Evolutionary conservation across 2,888 invertebrate genomes (phyloP).

Genomic region (Polymixis lichenea): DNA sequence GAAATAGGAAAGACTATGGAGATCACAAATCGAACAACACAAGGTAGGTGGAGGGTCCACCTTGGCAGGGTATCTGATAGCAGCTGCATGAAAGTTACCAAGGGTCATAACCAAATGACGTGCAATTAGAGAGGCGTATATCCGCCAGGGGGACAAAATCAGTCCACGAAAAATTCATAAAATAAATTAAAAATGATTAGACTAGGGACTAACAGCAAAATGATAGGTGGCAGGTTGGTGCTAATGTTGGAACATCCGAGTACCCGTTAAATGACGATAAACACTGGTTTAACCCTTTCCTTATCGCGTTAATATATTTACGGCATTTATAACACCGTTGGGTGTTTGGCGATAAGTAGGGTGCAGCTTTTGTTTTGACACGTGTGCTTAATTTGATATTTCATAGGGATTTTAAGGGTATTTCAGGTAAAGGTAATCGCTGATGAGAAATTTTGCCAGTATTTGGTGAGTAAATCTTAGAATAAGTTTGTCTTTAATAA

Average conservation of each 20-base stretch:
- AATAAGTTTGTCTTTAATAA: too few species aligned
- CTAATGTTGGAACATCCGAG: constrained; percentile 1
- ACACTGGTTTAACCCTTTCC: constrained; percentile 33
- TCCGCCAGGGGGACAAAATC: too few species aligned
- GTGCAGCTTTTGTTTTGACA: constrained; percentile 32
- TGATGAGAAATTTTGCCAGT: too few species aligned
- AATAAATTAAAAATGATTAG: not conserved
- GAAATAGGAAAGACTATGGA: not conserved
- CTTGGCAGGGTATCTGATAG: too few species aligned
- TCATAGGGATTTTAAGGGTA: constrained; percentile 34
- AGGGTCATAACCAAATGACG: not conserved
- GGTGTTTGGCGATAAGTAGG: constrained; percentile 35
- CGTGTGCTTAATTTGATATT: constrained; percentile 43
- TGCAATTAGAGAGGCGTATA: not conserved
- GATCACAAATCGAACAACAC: not conserved
- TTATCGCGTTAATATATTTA: constrained; percentile 31
- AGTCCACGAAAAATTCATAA: too few species aligned
- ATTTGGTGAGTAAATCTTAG: too few species aligned
- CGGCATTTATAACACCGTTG: constrained; percentile 24
- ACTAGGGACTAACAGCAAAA: not conserved
- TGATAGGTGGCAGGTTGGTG: not conserved
- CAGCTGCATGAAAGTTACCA: not conserved
- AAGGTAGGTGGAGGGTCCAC: too few species aligned
- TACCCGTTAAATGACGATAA: constrained; percentile 17
- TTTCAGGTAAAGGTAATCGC: not conserved